A percentile compares a stretch with the other conserved stretches of the same genome.
Evolutionary conservation across 2,113 vertebrate species (phyloP).

Genomic region (Stegastes partitus): DNA sequence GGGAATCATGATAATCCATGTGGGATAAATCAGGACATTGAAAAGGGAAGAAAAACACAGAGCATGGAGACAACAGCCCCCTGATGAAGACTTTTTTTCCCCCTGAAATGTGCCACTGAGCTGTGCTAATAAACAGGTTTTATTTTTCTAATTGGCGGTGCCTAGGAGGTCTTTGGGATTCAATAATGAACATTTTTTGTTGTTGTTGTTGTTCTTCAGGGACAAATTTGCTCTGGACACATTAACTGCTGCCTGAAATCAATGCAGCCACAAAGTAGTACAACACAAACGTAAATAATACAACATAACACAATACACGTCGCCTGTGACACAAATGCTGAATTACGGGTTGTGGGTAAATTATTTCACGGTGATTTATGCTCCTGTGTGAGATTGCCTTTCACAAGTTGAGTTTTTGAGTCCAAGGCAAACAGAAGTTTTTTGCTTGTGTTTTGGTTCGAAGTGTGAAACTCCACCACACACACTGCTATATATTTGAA

Average conservation of each 20-base stretch:
- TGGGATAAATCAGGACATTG: constrained; percentile 63
- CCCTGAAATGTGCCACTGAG: constrained; percentile 37
- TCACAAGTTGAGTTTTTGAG: constrained; percentile 21
- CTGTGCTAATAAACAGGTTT: constrained; percentile 37
- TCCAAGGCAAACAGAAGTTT: constrained; percentile 51
- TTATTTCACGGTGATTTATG: constrained; percentile 49
- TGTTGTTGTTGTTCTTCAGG: constrained; percentile 19
- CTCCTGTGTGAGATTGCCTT: constrained; percentile 1
- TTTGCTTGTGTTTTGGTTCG: constrained; percentile 2
- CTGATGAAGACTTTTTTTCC: constrained; percentile 29
- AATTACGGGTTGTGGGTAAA: constrained; percentile 36
- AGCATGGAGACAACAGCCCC: background rate
- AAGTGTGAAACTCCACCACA: constrained; percentile 22
- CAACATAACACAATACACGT: constrained; percentile 34
- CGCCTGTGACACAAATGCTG: constrained; percentile 10
- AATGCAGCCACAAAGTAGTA: constrained; percentile 35
- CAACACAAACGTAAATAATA: constrained; percentile 38
- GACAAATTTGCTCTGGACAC: constrained; percentile 39
- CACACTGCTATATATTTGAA: background rate
- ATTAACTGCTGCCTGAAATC: constrained; percentile 44
- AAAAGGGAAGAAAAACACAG: constrained; percentile 3
- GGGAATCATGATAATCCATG: constrained; percentile 53
- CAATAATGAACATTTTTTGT: constrained; percentile 39
- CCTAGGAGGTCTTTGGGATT: constrained; percentile 23
- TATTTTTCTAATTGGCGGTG: constrained; percentile 33